Evolutionary conservation across 2,113 vertebrate genomes (phyloP).

Genomic region (Ploceus nigricollis): DNA sequence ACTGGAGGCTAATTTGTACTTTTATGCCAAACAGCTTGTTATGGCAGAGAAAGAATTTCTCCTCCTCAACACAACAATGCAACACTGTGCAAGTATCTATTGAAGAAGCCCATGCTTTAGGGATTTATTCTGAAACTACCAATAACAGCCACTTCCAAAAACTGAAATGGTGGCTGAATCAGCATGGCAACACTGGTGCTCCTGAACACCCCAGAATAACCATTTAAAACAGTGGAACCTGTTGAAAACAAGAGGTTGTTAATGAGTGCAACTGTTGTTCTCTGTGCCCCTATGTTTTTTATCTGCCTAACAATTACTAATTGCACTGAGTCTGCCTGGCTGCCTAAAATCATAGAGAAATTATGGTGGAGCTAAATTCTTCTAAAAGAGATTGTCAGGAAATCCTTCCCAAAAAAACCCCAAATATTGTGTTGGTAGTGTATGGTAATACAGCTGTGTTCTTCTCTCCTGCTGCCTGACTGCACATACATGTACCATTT

Average conservation of each 20-base stretch:
- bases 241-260: neutral
- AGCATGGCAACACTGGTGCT: neutral
- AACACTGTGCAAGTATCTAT: neutral
- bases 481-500: neutral
- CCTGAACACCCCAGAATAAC: neutral
- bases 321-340: neutral
- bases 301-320: neutral
- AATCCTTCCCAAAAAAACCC: neutral
- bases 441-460: neutral
- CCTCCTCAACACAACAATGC: neutral
- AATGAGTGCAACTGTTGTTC: neutral
- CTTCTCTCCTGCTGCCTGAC: neutral
- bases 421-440: neutral
- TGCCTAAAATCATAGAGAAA: neutral
- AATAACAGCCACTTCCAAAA: neutral
- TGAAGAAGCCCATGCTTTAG: neutral
- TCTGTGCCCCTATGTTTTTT: neutral
- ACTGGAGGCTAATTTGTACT: neutral
- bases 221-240: neutral
- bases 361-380: neutral
- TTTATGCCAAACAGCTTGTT: conserved; percentile 7
- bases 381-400: neutral
- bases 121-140: neutral
- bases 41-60: conserved; percentile 5
- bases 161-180: neutral